Base-by-base conservation (phyloP, 2,113 vertebrate genomes). In the Trematomus loennbergii region DNA sequence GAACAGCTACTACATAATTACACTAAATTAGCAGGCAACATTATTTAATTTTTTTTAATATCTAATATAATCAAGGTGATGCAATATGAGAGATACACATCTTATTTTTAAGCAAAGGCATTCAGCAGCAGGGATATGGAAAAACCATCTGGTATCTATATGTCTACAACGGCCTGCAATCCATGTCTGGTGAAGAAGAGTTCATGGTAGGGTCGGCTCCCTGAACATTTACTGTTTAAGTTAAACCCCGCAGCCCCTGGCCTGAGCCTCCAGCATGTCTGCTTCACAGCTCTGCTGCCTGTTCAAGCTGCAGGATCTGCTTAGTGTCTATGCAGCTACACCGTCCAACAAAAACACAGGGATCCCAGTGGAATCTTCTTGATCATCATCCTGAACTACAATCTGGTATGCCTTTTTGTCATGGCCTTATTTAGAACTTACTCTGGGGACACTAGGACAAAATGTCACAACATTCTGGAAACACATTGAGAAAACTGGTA, bases 161-260 rank as follows among this genome's bases (percentile, higher is more conserved):
- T 40, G 36, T 40, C 5, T 40, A 40, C 36, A 7, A 40, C 62
- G 20, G 53, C 54, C 22, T 63, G 13, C 52, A 54, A 43, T 66
- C 20, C 17, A 29, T 29, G 3, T 66, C 22, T 58, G 33, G 12
- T 73, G 22, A 46, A 40, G 40, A 59, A 61, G 49, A 75, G 70
- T 62, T 89, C 58, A 72, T n/a, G 22, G 54, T 58, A 59, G 1
- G 20, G 55, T 85, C 70, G 83, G 6, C 33, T 83, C 66, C 62
- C 46, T 79, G 64, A 64, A 75, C 15, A 10, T 75, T 77, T 57
- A 68, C 49, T 68, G 53, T 71, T 71, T 52, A 63, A 61, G 17
- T 72, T 33, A 83, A 58, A 40, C 54, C 49, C 22, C 78, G 49
- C 64, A 63, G 70, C 25, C 25, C 20, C 64, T 61, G 52, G 18